Evolutionary conservation across 2,113 vertebrate species (phyloP).

Genomic region (Agapornis roseicollis): DNA sequence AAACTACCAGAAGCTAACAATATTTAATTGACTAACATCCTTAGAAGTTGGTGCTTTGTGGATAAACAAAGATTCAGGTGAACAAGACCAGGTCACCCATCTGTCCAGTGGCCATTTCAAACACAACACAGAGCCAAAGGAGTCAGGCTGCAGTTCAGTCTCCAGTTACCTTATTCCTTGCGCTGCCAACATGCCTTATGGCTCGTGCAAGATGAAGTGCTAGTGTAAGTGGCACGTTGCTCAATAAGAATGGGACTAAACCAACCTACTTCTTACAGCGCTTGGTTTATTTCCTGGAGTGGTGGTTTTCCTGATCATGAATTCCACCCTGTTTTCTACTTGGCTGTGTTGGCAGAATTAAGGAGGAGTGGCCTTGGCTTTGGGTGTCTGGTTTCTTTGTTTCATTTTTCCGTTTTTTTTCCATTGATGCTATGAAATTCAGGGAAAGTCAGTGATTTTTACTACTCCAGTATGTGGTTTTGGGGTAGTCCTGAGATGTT

Average conservation of each 20-base stretch:
- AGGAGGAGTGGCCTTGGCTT: background rate
- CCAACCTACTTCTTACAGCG: background rate
- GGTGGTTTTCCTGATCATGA: background rate
- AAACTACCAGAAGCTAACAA: background rate
- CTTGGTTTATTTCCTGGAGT: background rate
- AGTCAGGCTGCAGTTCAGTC: background rate
- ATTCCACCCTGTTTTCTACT: background rate
- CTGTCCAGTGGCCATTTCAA: background rate
- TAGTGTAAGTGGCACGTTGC: rapidly evolving
- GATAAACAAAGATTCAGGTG: background rate
- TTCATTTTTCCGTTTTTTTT: background rate
- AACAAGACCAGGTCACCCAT: background rate
- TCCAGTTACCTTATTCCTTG: background rate
- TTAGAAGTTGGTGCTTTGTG: background rate
- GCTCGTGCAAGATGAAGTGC: background rate
- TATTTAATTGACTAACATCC: background rate
- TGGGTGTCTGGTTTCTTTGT: background rate
- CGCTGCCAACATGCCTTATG: background rate
- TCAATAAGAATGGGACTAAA: background rate
- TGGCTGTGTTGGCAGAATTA: background rate
- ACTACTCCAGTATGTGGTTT: background rate
- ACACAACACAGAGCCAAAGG: background rate
- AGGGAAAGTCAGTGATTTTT: background rate
- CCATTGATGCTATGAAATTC: background rate
- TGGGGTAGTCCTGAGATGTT: background rate